Evolutionary conservation across 1,140 invertebrate species (phyloP).

Genomic region (Pachypeltis micranthus): DNA sequence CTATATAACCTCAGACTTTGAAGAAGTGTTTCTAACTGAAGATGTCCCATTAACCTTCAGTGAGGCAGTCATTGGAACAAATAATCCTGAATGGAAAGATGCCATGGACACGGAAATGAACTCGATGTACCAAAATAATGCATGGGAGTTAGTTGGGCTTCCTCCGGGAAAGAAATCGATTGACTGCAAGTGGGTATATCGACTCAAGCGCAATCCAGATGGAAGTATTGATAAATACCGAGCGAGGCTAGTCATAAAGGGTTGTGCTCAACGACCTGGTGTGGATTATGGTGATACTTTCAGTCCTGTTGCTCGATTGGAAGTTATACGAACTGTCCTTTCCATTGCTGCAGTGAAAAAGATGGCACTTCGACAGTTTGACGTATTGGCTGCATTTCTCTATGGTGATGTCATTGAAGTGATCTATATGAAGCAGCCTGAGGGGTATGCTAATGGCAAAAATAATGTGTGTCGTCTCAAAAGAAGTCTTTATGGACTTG

Average conservation of each 20-base stretch:
- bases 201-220: slow-evolving; percentile 30
- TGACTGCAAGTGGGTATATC: slow-evolving; percentile 36
- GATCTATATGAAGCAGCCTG: slow-evolving; percentile 35
- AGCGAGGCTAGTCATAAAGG: slow-evolving; percentile 30
- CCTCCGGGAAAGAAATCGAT: slow-evolving; percentile 7
- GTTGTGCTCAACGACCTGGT: slow-evolving; percentile 27
- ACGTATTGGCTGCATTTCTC: slow-evolving; percentile 36
- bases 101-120: too few species aligned
- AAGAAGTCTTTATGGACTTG: slow-evolving; percentile 33
- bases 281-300: slow-evolving; percentile 29
- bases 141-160: too few species aligned
- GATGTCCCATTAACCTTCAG: too few species aligned
- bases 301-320: slow-evolving; percentile 30
- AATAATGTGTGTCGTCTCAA: slow-evolving; percentile 28
- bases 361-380: slow-evolving; percentile 28
- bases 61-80: too few species aligned
- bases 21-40: too few species aligned
- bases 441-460: slow-evolving; percentile 26
- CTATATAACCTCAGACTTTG: too few species aligned
- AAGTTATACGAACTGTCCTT: too few species aligned
- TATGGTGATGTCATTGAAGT: slow-evolving; percentile 34
- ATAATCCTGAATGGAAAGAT: too few species aligned
- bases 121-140: too few species aligned
- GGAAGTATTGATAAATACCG: slow-evolving; percentile 30
- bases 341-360: slow-evolving; percentile 25